Conservation (phyloP, 2,113 vertebrate species). For the Psittacula cyanocephala region DNA sequence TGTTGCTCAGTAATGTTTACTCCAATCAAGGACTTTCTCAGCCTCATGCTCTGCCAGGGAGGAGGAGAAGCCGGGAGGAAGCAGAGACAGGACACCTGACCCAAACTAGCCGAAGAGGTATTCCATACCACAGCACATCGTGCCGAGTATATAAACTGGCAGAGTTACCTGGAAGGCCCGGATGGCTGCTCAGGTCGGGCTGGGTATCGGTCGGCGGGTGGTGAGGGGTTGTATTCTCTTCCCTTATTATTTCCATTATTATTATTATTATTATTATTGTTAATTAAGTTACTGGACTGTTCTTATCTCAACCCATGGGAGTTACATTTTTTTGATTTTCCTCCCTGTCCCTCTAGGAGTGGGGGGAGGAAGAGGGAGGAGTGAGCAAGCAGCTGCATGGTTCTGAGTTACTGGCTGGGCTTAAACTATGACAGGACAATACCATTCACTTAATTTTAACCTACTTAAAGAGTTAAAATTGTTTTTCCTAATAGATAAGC, state of each 20-base stretch:
- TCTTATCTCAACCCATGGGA: not conserved
- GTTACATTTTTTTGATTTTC: not conserved
- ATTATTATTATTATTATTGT: not conserved
- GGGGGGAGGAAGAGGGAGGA: not conserved
- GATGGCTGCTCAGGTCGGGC: no score
- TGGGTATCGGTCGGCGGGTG: no score
- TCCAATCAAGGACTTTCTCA: not conserved
- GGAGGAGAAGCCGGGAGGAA: no score
- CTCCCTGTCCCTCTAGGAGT: not conserved
- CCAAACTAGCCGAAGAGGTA: no score
- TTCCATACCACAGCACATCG: no score
- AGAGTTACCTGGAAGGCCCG: no score
- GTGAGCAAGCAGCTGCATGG: fast-evolving
- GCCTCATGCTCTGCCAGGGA: not conserved
- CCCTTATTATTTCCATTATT: not conserved
- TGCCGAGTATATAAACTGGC: no score
- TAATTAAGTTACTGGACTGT: not conserved
- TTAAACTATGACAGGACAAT: not conserved
- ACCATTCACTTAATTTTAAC: not conserved
- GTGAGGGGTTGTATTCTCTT: not conserved
- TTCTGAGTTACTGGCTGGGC: not conserved
- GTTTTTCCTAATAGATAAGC: not conserved
- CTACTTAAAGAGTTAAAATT: not conserved
- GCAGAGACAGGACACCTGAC: not conserved
- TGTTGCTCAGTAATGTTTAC: not conserved